Evolutionary conservation across 2,888 invertebrate genomes (phyloP), one percentile per base, ranked within the genome.

Genomic region (Idaea dimidiata): DNA sequence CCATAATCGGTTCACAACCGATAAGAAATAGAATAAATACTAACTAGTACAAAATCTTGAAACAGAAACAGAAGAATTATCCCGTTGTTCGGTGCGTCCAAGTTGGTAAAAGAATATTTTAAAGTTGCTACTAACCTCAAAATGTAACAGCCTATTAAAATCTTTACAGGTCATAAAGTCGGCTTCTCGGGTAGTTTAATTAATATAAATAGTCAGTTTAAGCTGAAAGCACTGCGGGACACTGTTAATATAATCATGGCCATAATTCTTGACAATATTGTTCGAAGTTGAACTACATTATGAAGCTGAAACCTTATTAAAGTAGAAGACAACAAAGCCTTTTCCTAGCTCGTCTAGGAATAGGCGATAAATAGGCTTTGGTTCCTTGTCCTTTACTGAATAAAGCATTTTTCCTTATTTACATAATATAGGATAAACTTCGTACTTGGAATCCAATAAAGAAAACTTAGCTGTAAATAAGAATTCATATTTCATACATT

Each of bases 241-340:
- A 2, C 43, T 43, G 43, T 43, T 17, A 56, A 56, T 56, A 17
- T 56, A 17, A 56, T 17, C 17, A n/a, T 10, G 56, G 16, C 8
- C 17, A 56, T 56, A 56, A 17, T 18, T 60, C 60, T 55, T 31
- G 55, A 60, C 55, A 59, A 59, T 59, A 59, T 43, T 43, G 43
- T 14, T 14, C 43, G 24, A 24, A 24, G 24, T 24, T 24, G 24
- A 24, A 24, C 14, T 43, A 43, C 14, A 43, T 43, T 14, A 43
- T 10, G 43, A 6, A 7, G 14, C 43, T 10, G 43, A 43, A 43
- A 10, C 43, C 14, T 43, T 43, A 43, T 43, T 43, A 43, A 43
- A 14, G 43, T 14, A 10, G 6, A 8, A 14, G 10, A 10, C 43
- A 6, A 43, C 43, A 43, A 43, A 43, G 43, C 24, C 24, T 24